Evolutionary conservation across 2,113 vertebrate species (phyloP), one percentile per base, ranked within the genome.

Genomic region (Hylia prasina): DNA sequence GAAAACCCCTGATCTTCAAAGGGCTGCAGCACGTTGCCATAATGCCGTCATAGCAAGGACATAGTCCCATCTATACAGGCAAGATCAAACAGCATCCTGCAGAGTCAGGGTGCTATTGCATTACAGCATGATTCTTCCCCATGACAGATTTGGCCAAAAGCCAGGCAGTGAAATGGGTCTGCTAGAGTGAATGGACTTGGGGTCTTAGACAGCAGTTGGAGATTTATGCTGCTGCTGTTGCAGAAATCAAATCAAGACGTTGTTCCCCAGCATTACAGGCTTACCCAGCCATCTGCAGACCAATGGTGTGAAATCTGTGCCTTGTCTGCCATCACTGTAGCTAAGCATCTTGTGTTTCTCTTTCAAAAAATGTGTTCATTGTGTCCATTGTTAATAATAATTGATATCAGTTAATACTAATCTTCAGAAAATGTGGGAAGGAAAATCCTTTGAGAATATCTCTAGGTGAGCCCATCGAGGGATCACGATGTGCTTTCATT

Each of bases 21-120:
- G 82, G 47, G 30, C 51, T 90, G 42, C 33, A 95, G 76, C 82
- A 68, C 65, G 60, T 6, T 81, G 85, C 90, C 60, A 51, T 90
- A 95, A 91, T 70, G 63, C 68, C 37, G 1, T 90, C 95, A 92
- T 37, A 83, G 76, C 71, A 56, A 47, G 87, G 85, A 78, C 56
- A 90, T n/a, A 92, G 64, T 51, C 71, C 42, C 56, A 57, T 93
- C 90, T 60, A 92, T 81, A 95, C 54, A 80, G 64, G 54, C 82
- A 88, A 97, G 92, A 97, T 96, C 95, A 96, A 97, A 96, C 85
- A 88, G 91, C n/a, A 91, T 75, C 94, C 89, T 94, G 72, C 80
- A 83, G 82, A 86, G 86, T 47, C 89, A 90, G 64, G 82, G 79
- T 94, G 76, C 87, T 96, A 92, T 96, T 96, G 75, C 90, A 56